phyloP scores from a whole-genome alignment of 1,140 invertebrate species.

The Dreissena polymorpha region DNA sequence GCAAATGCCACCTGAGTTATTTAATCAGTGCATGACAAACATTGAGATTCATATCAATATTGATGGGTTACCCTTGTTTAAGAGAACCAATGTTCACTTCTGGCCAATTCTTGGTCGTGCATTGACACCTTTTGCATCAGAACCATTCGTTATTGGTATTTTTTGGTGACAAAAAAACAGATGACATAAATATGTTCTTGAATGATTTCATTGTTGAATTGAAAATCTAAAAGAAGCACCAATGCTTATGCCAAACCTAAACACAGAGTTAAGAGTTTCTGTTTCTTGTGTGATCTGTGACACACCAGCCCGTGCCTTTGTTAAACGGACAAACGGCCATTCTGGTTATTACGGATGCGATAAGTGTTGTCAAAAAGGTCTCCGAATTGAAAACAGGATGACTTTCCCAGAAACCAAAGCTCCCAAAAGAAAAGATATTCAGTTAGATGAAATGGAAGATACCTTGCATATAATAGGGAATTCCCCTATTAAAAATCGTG shows the following conservation, averaged over 20 bases:
- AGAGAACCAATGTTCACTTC: conserved; percentile 6
- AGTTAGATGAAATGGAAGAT: conserved; percentile 58
- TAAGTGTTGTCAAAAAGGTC: conserved; percentile 66
- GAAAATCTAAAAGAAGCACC: too few species aligned
- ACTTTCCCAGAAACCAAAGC: conserved; percentile 57
- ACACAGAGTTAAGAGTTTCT: neutral
- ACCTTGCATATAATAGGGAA: conserved; percentile 70
- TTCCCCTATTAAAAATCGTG: conserved; percentile 61
- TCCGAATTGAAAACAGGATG: conserved; percentile 38
- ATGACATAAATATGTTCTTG: too few species aligned
- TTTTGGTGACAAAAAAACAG: neutral
- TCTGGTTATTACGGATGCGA: conserved; percentile 74
- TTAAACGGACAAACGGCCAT: conserved; percentile 73
- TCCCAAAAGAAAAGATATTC: conserved; percentile 54
- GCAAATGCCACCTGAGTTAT: neutral
- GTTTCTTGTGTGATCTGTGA: conserved; percentile 69
- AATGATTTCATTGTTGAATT: too few species aligned
- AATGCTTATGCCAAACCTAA: neutral
- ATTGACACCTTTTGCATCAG: neutral
- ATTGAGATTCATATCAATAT: conserved; percentile 41
- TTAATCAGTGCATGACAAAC: neutral
- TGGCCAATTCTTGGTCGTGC: conserved; percentile 20
- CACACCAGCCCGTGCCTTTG: conserved; percentile 76
- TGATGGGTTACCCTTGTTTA: conserved; percentile 26
- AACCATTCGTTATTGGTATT: conserved; percentile 8